phyloP scores from a whole-genome alignment of 2,888 invertebrate species.

The Andrena flavipes region DNA sequence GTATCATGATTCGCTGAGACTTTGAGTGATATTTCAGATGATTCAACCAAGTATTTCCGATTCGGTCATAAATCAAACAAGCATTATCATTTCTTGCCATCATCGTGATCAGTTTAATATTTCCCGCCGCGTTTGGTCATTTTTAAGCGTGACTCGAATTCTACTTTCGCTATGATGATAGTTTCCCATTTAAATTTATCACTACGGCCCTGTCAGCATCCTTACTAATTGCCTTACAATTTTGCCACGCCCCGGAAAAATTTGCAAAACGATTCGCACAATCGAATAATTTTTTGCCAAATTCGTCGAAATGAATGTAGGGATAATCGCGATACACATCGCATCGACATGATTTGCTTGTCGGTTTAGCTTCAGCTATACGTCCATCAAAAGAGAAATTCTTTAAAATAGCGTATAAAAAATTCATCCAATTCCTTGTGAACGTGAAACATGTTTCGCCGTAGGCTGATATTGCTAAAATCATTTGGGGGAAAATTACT shows the following conservation, averaged over 20 bases:
- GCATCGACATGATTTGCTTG: slow-evolving; percentile 8
- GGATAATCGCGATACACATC: slow-evolving; percentile 16
- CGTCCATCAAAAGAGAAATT: slow-evolving; percentile 17
- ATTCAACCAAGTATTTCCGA: background rate
- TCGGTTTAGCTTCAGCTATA: background rate
- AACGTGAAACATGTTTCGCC: slow-evolving; percentile 23
- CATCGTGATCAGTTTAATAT: background rate
- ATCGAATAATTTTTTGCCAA: background rate
- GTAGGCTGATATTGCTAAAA: background rate
- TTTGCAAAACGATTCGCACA: too few species aligned
- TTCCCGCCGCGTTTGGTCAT: background rate
- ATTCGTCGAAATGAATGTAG: background rate
- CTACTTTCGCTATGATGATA: background rate
- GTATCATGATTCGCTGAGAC: too few species aligned
- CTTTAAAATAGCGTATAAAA: background rate
- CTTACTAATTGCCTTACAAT: too few species aligned
- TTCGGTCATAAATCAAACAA: background rate
- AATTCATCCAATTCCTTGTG: background rate
- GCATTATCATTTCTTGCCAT: background rate
- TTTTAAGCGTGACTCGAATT: background rate
- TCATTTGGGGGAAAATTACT: background rate
- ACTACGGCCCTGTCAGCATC: background rate
- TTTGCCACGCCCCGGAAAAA: background rate
- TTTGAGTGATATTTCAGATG: background rate
- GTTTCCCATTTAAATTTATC: background rate